Conservation (phyloP, 2,797 vertebrate species). For the Clangula hyemalis region DNA sequence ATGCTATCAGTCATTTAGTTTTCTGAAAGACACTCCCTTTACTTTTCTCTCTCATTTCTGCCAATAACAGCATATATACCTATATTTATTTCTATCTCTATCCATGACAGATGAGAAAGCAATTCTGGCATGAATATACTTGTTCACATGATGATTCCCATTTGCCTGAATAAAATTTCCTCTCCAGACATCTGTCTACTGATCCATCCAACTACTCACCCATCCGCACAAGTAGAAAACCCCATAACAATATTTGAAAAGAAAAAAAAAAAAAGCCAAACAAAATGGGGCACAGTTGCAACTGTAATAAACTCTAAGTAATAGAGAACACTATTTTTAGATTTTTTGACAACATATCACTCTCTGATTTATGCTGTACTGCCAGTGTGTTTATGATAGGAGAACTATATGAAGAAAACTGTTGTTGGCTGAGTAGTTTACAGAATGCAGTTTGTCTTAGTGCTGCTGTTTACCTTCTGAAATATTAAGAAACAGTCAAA, state of each 20-base stretch:
- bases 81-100: background rate
- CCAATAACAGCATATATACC: background rate
- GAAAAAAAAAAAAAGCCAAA: background rate
- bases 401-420: background rate
- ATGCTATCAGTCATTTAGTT: background rate
- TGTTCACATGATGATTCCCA: background rate
- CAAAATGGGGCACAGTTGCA: background rate
- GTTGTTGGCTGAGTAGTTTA: background rate
- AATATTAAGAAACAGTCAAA: background rate
- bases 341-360: background rate
- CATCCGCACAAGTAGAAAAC: background rate
- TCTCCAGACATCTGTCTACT: slow-evolving; percentile 8
- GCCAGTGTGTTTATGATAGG: background rate
- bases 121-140: slow-evolving; percentile 21
- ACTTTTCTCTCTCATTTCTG: slow-evolving; percentile 14
- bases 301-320: background rate
- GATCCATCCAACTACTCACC: slow-evolving; percentile 7
- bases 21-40: background rate
- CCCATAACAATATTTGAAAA: background rate
- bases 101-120: background rate
- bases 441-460: background rate
- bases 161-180: slow-evolving; percentile 29
- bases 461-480: background rate
- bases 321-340: background rate
- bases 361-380: background rate